phyloP scores from a whole-genome alignment of 2,888 invertebrate species.

The Elysia crispata region DNA sequence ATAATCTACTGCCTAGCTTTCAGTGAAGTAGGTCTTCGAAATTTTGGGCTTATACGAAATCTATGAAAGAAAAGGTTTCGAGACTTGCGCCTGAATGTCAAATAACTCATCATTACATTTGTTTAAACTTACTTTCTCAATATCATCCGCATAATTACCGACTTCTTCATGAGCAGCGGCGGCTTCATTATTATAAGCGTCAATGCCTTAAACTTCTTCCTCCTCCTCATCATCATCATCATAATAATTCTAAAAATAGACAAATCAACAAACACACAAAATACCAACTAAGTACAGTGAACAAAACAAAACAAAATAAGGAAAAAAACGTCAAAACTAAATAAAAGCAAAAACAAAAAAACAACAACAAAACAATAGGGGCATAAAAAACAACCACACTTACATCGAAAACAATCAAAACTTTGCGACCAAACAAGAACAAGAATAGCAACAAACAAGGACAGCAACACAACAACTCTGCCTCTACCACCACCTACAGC shows the following conservation, averaged over 20 bases:
- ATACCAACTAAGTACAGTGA: not conserved
- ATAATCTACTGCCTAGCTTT: not conserved
- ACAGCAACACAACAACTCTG: too few relatives aligned
- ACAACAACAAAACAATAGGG: not conserved
- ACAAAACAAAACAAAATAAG: not conserved
- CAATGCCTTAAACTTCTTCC: not conserved
- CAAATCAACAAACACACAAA: not conserved
- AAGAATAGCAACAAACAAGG: too few relatives aligned
- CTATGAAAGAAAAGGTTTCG: not conserved
- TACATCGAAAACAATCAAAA: not conserved
- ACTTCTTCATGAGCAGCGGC: not conserved
- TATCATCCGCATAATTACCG: not conserved
- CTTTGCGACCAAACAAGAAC: too few relatives aligned
- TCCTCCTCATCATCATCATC: constrained; percentile 28
- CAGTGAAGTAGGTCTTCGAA: not conserved
- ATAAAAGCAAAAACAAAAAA: not conserved
- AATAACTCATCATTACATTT: too few relatives aligned
- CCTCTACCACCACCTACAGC: too few relatives aligned
- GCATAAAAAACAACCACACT: not conserved
- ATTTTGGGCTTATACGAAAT: too few relatives aligned
- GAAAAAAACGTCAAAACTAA: not conserved
- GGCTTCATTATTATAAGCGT: not conserved
- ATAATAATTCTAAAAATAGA: constrained; percentile 3
- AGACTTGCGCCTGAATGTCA: not conserved
- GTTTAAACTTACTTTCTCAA: not conserved